These are phyloP conservation scores for Rallus limicola DNA, from an alignment of 2,113 vertebrate species.

Conservation along the genomic window DNA sequence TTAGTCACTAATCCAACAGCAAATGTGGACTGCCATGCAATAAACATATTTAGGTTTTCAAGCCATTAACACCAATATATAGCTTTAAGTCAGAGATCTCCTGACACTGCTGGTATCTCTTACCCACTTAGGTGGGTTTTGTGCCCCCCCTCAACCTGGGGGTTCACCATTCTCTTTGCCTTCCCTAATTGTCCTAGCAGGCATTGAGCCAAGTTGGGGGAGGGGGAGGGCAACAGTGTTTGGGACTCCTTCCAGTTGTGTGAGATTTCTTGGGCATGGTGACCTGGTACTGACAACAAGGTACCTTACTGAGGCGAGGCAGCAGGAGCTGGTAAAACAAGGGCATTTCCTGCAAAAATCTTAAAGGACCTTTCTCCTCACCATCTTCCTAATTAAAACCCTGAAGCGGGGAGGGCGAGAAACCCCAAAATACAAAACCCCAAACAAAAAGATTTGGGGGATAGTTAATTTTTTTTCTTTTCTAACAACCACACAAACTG, in stretches of 20 bases:
- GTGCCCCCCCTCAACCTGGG: not conserved
- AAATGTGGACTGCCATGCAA: not conserved
- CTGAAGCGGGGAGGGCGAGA: too few species aligned
- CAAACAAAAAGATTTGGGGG: fast-evolving
- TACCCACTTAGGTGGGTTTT: not conserved
- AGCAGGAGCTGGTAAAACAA: not conserved
- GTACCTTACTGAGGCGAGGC: not conserved
- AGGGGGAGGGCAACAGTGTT: not conserved
- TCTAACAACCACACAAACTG: not conserved
- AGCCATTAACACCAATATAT: not conserved
- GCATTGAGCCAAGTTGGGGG: not conserved
- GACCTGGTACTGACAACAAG: not conserved
- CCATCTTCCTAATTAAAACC: not conserved
- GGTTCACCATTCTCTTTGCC: not conserved
- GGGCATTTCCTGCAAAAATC: not conserved
- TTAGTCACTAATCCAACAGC: not conserved
- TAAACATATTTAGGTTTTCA: not conserved
- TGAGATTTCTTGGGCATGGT: conserved; percentile 17
- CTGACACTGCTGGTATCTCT: not conserved
- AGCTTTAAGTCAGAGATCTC: not conserved
- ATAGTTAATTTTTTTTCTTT: not conserved
- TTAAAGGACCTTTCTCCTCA: not conserved
- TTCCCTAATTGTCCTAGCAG: not conserved
- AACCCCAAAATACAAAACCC: too few species aligned
- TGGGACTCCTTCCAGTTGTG: conserved; percentile 13